These are phyloP conservation scores for Pseudeuparius sepicola DNA, from an alignment of 2,888 invertebrate genomes.

Conservation along the genomic window DNA sequence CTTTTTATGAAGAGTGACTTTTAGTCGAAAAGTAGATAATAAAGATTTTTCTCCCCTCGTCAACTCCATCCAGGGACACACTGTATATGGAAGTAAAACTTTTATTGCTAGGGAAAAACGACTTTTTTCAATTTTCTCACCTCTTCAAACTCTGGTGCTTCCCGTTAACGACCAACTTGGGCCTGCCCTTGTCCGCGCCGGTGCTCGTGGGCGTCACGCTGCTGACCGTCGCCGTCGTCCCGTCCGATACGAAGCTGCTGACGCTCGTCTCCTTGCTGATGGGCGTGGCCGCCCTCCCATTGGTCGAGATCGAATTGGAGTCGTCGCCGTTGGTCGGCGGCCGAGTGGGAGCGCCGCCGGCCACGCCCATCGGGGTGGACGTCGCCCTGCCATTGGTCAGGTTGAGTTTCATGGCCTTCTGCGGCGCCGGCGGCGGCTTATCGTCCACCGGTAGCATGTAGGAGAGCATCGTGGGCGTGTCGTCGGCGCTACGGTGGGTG, in stretches of 20 bases:
- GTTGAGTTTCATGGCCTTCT: conserved; percentile 25
- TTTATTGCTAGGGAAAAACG: too few relatives aligned
- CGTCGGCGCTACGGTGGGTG: neutral
- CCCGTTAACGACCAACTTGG: conserved; percentile 57
- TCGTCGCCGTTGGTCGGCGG: conserved; percentile 23
- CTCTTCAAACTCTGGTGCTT: conserved; percentile 64
- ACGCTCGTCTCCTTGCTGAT: conserved; percentile 58
- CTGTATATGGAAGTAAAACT: too few relatives aligned
- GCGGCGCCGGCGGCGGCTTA: conserved; percentile 55
- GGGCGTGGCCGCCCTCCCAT: conserved; percentile 33
- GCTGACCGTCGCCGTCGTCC: conserved; percentile 41
- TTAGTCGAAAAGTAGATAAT: neutral
- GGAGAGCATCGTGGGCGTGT: conserved; percentile 58
- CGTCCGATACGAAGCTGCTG: conserved; percentile 59
- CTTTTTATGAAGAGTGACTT: conserved; percentile 1
- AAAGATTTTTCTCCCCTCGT: neutral
- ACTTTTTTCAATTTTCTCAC: conserved; percentile 39
- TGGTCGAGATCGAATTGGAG: conserved; percentile 29
- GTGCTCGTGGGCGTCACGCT: conserved; percentile 51
- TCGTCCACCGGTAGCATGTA: conserved; percentile 72
- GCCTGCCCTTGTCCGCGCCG: conserved; percentile 53
- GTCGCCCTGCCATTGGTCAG: conserved; percentile 36
- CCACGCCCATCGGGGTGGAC: too few relatives aligned
- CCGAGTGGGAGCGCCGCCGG: too few relatives aligned
- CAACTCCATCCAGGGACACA: conserved; percentile 1